A percentile compares a stretch with the other conserved stretches of the same genome.
phyloP scores from a whole-genome alignment of 2,888 invertebrate species.

The Acleris laterana region DNA sequence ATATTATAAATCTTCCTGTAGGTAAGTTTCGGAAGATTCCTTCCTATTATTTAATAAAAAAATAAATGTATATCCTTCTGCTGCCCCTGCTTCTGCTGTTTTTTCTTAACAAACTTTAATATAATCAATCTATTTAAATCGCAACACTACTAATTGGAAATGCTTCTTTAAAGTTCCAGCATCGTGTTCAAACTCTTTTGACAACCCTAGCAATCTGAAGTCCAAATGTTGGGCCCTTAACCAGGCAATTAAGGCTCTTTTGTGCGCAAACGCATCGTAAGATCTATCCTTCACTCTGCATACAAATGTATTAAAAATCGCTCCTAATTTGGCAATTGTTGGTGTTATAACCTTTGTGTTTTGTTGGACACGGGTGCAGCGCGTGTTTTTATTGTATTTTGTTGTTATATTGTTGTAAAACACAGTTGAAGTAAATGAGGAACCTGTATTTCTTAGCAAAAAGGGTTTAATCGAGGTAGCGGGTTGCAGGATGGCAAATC shows the following conservation, averaged over 20 bases:
- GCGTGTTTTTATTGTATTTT: constrained; percentile 29
- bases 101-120: too few relatives aligned
- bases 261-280: constrained; percentile 41
- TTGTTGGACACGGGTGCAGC: constrained; percentile 29
- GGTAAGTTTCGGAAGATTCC: too few relatives aligned
- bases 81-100: too few relatives aligned
- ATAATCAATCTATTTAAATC: too few relatives aligned
- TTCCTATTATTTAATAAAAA: too few relatives aligned
- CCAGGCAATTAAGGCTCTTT: constrained; percentile 52
- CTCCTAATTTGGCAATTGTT: constrained; percentile 54
- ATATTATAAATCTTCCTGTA: too few relatives aligned
- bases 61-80: too few relatives aligned
- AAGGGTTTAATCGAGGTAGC: not conserved
- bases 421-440: constrained; percentile 16
- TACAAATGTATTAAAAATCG: constrained; percentile 52
- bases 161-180: not conserved
- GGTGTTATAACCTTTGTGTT: constrained; percentile 12
- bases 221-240: constrained; percentile 44
- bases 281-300: constrained; percentile 46
- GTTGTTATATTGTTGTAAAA: constrained; percentile 14
- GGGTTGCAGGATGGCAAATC: not conserved
- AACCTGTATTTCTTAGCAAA: constrained; percentile 11
- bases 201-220: constrained; percentile 53
- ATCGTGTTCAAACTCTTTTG: not conserved
- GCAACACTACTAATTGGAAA: too few relatives aligned